phyloP scores from a whole-genome alignment of 1,140 invertebrate species.

The Drosophila nikananu region DNA sequence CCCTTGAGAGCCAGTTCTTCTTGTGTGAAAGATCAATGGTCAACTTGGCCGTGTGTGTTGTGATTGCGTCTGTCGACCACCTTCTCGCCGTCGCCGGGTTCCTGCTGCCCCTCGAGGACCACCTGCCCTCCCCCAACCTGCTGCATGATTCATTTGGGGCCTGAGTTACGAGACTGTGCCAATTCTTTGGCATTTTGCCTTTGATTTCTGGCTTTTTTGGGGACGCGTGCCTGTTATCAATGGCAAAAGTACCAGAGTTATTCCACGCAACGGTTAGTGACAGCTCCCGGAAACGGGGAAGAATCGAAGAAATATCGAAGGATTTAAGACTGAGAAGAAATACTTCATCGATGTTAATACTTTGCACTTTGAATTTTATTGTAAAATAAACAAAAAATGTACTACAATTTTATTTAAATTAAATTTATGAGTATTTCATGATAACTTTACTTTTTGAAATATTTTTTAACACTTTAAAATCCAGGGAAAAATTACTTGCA shows the following conservation, averaged over 20 bases:
- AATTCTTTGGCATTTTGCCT: slow-evolving; percentile 70
- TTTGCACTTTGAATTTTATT: slow-evolving; percentile 6
- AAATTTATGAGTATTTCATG: too few relatives aligned
- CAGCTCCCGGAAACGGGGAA: slow-evolving; percentile 37
- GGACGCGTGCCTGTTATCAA: slow-evolving; percentile 76
- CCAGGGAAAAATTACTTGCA: too few relatives aligned
- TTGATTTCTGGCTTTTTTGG: slow-evolving; percentile 28
- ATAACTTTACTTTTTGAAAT: too few relatives aligned
- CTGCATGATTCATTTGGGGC: slow-evolving; percentile 71
- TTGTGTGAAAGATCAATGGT: slow-evolving; percentile 76
- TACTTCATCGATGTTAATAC: slow-evolving; percentile 19
- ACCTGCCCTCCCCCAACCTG: slow-evolving; percentile 34
- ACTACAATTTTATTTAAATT: background rate
- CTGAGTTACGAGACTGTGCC: slow-evolving; percentile 77
- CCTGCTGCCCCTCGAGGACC: background rate
- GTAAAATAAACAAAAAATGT: background rate
- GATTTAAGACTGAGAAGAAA: background rate
- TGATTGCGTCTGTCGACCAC: slow-evolving; percentile 68
- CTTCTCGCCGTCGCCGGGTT: background rate
- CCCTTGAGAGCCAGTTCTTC: slow-evolving; percentile 29
- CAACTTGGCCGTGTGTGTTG: slow-evolving; percentile 60
- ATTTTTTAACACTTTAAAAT: too few relatives aligned
- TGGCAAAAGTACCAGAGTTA: slow-evolving; percentile 38
- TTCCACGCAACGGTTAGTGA: slow-evolving; percentile 69
- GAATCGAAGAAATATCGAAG: slow-evolving; percentile 27